Evolutionary conservation across 2,888 invertebrate species (phyloP).

Genomic region (Clivina fossor): DNA sequence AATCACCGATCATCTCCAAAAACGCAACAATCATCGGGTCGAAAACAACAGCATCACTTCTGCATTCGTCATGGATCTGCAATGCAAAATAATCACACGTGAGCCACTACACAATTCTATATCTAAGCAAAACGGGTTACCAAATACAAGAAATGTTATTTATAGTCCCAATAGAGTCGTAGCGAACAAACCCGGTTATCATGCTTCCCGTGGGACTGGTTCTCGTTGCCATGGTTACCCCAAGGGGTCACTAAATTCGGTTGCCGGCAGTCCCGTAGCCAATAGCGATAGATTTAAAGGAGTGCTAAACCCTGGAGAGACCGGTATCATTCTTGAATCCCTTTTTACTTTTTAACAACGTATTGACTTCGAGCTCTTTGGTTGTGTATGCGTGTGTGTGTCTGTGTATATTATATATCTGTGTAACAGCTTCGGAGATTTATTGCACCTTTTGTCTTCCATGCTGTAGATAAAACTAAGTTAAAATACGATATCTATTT

Average conservation of each 20-base stretch:
- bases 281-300: conserved; percentile 49
- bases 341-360: too few species aligned
- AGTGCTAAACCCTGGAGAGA: conserved; percentile 45
- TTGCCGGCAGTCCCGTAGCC: conserved; percentile 40
- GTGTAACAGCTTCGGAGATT: too few species aligned
- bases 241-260: conserved; percentile 45
- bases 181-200: conserved; percentile 8
- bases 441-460: too few species aligned
- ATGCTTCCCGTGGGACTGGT: conserved; percentile 34
- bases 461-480: too few species aligned
- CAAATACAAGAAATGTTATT: conserved; percentile 14
- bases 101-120: too few species aligned
- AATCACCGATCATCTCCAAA: conserved; percentile 14
- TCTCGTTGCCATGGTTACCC: conserved; percentile 35
- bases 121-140: conserved; percentile 3
- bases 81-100: conserved; percentile 22
- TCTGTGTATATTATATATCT: too few species aligned
- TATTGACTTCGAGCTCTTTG: too few species aligned
- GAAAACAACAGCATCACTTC: conserved; percentile 11
- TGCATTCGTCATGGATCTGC: conserved; percentile 1
- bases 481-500: too few species aligned
- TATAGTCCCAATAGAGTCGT: conserved; percentile 23
- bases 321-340: not conserved
- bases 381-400: too few species aligned
- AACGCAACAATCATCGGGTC: conserved; percentile 28